These are phyloP conservation scores for Pseudococcus jackbeardsleyi DNA, from an alignment of 2,888 invertebrate genomes.

Conservation along the genomic window DNA sequence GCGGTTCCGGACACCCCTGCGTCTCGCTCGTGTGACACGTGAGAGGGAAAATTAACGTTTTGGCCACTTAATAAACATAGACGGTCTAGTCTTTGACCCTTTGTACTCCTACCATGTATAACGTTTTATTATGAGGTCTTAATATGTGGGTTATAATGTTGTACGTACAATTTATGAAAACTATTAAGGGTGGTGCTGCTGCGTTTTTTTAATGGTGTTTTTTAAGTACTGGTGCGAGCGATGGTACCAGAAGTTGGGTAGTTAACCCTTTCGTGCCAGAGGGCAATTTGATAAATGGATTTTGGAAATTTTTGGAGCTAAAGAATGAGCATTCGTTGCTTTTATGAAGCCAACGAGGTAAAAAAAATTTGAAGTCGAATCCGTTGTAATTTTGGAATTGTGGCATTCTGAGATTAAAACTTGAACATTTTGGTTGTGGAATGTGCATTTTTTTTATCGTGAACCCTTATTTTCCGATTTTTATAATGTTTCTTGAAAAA, in stretches of 20 bases:
- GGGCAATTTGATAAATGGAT: too few relatives aligned
- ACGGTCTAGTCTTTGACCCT: not conserved
- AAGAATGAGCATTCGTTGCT: too few relatives aligned
- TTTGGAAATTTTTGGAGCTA: too few relatives aligned
- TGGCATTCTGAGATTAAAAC: too few relatives aligned
- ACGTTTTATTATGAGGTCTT: constrained; percentile 26
- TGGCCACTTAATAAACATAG: constrained; percentile 27
- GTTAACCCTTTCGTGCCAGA: too few relatives aligned
- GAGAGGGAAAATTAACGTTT: constrained; percentile 23
- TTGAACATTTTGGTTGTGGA: too few relatives aligned
- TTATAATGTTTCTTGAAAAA: too few relatives aligned
- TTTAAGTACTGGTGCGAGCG: not conserved
- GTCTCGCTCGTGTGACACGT: constrained; percentile 1
- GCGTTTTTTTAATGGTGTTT: not conserved
- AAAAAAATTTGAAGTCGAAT: too few relatives aligned
- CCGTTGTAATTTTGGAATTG: too few relatives aligned
- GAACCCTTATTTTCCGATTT: too few relatives aligned
- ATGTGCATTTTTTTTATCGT: too few relatives aligned
- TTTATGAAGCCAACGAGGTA: too few relatives aligned
- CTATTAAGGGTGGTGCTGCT: not conserved
- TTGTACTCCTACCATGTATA: constrained; percentile 8
- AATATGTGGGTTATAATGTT: not conserved
- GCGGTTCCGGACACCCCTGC: constrained; percentile 17
- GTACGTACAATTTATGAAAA: not conserved
- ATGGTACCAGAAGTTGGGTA: not conserved